Percentiles rank a stretch among this genome's conserved stretches.
Evolutionary conservation across 2,797 vertebrate species (phyloP).

Genomic region (Ptychadena robeensis): DNA sequence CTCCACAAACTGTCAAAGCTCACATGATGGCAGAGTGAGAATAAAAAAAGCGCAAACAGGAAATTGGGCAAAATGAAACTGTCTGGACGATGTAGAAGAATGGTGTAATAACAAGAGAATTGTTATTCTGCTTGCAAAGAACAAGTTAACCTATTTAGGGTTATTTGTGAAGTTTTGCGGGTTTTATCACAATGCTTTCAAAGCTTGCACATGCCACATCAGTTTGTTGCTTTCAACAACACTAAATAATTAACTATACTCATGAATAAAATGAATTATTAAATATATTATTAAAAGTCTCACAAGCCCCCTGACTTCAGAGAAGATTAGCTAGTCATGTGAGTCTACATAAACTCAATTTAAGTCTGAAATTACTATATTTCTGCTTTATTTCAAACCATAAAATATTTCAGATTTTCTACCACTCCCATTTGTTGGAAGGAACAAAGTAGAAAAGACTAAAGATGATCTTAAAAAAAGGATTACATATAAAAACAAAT

Average conservation of each 20-base stretch:
- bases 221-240: background rate
- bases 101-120: background rate
- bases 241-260: background rate
- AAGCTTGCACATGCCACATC: background rate
- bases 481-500: too few species aligned
- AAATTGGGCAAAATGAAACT: slow-evolving; percentile 71
- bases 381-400: background rate
- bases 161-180: background rate
- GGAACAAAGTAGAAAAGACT: too few species aligned
- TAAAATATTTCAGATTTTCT: background rate
- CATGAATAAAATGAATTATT: background rate
- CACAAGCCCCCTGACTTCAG: background rate
- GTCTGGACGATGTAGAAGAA: background rate
- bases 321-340: background rate
- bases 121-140: background rate
- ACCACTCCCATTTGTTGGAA: too few species aligned
- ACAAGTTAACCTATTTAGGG: background rate
- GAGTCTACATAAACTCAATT: background rate
- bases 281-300: background rate
- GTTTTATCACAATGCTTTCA: background rate
- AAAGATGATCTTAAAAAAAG: too few species aligned
- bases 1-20: slow-evolving; percentile 72
- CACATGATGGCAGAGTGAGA: slow-evolving; percentile 70
- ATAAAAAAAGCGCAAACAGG: slow-evolving; percentile 71
- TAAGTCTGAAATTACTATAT: background rate